phyloP scores from a whole-genome alignment of 2,113 vertebrate genomes.

The Serranochromis macrocephalus region DNA sequence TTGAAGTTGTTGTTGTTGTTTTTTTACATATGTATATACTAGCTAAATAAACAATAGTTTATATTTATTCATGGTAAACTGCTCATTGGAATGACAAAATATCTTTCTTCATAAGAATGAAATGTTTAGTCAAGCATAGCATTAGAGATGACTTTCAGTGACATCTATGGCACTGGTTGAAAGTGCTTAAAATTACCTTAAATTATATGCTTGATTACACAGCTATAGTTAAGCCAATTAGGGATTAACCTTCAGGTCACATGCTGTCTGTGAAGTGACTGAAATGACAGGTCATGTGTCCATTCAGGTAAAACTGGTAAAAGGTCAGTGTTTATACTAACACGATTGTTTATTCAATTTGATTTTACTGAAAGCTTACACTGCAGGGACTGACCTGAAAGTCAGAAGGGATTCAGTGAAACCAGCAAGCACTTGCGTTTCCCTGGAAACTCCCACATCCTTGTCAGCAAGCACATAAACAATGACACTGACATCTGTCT shows the following conservation, averaged over 20 bases:
- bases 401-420: not conserved
- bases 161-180: not conserved
- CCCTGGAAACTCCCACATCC: slow-evolving; percentile 27
- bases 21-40: not conserved
- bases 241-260: slow-evolving; percentile 9
- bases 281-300: not conserved
- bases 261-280: not conserved
- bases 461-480: not conserved
- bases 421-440: not conserved
- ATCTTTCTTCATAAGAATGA: not conserved
- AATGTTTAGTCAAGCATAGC: not conserved
- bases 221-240: not conserved
- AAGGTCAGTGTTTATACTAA: not conserved
- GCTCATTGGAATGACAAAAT: not conserved
- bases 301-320: not conserved
- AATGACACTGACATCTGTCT: not conserved
- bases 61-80: not conserved
- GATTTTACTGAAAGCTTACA: not conserved
- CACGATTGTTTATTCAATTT: not conserved
- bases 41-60: not conserved
- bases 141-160: not conserved
- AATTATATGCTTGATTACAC: slow-evolving; percentile 5
- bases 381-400: not conserved
- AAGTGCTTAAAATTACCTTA: not conserved
- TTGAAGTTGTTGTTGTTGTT: not conserved